Evolutionary conservation across 2,113 vertebrate species (phyloP), one percentile per base, ranked within the genome.

Genomic region (Plestiodon gilberti): DNA sequence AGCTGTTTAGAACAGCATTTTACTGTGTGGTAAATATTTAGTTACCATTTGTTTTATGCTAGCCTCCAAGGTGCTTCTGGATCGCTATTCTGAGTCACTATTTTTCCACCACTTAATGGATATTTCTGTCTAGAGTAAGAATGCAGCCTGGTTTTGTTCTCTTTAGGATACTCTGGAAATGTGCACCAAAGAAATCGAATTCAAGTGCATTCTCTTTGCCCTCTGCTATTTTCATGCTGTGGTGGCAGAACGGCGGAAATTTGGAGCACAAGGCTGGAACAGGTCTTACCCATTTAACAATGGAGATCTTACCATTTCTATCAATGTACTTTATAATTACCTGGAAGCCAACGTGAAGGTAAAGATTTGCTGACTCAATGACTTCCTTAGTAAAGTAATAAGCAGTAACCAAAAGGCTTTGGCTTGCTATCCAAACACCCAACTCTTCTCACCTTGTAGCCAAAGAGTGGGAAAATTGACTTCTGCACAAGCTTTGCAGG

Each of bases 211-310:
- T 87, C 70, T 97, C 65, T 97, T 97, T 0, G 94, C 96, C 0
- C 94, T 97, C 20, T 97, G 96, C 81, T 97, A 97, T 91, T 97
- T 97, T 90, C 97, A 97, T 0, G 96, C 96, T 0, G 96, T 94
- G 22, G 96, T 97, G 89, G 96, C 96, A 0, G 96, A 97, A 91
- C 89, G 96, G 86, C 95, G 96, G 82, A 96, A 96, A 89, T 97
- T 97, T 0, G 96, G 97, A 0, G 75, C 97, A 4, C 96, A 96
- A 88, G 97, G 96, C 83, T 97, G 97, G 97, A 97, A 96, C 87
- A 85, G 96, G 55, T 65, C 95, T 0, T 97, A 97, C 80, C 96
- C 96, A 82, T 97, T 97, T 93, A 97, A 96, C 93, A 96, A 93
- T 0, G 93, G 96, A 0, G 96, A 97, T 91, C 95, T 97, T 52